Percentiles rank a stretch among this genome's conserved stretches.
These are phyloP conservation scores for Aldrovandia affinis DNA, from an alignment of 2,797 vertebrate genomes.

Conservation along the genomic window DNA sequence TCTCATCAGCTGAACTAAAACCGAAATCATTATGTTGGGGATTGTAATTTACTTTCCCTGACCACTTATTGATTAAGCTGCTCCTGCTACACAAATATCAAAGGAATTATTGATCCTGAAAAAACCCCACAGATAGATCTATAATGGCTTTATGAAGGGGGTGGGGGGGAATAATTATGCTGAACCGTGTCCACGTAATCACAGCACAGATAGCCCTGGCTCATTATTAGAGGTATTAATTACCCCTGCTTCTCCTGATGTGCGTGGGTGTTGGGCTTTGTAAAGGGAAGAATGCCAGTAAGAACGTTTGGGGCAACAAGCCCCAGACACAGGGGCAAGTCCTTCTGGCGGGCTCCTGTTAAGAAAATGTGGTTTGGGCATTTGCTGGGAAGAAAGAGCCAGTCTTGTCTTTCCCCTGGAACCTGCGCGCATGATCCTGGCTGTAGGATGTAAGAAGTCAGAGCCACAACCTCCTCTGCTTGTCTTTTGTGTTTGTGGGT, in stretches of 20 bases:
- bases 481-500: neutral
- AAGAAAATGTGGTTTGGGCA: neutral
- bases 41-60: conserved; percentile 89
- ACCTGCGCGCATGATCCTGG: neutral
- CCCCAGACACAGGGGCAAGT: neutral
- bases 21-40: conserved; percentile 83
- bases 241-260: conserved; percentile 41
- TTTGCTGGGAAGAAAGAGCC: neutral
- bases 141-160: conserved; percentile 77
- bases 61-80: conserved; percentile 88
- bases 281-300: neutral
- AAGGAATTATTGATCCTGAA: conserved; percentile 84
- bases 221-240: conserved; percentile 81
- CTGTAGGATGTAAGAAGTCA: neutral
- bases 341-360: neutral
- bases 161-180: conserved; percentile 41
- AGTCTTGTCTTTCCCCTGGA: neutral
- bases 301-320: neutral
- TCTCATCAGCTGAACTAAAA: conserved; percentile 76
- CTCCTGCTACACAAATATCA: conserved; percentile 89
- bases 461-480: neutral
- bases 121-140: conserved; percentile 86
- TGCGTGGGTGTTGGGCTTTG: neutral
- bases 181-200: conserved; percentile 50
- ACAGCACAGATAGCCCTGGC: conserved; percentile 77